Conservation (phyloP, 2,888 invertebrate genomes). For the Eristalis arbustorum region DNA sequence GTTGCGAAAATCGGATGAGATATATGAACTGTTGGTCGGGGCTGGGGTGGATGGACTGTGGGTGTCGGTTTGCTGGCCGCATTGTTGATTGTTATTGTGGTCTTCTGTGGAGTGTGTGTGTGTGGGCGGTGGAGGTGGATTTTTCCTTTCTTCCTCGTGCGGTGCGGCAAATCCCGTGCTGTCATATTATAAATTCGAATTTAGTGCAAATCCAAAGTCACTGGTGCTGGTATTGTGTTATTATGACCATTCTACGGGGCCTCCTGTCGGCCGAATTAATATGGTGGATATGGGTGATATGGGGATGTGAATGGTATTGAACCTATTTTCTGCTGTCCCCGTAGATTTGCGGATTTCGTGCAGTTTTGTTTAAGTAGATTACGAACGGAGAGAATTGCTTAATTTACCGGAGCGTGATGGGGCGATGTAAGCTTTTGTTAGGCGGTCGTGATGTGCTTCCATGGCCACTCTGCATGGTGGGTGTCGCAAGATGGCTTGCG, state of each 20-base stretch:
- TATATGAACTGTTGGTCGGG: constrained; percentile 20
- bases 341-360: not conserved
- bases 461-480: not conserved
- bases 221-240: constrained; percentile 49
- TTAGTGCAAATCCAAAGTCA: constrained; percentile 63
- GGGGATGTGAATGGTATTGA: not conserved
- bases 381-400: not conserved
- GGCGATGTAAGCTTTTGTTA: not conserved
- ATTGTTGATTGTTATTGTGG: constrained; percentile 64
- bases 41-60: constrained; percentile 18
- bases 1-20: constrained; percentile 68
- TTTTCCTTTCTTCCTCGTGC: constrained; percentile 18
- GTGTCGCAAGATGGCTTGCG: not conserved
- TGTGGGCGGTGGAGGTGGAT: not conserved
- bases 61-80: constrained; percentile 25
- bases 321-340: not conserved
- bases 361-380: not conserved
- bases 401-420: not conserved
- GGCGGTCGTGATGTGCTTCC: not conserved
- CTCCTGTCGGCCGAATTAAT: constrained; percentile 15
- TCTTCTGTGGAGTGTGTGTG: constrained; percentile 54
- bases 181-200: constrained; percentile 70
- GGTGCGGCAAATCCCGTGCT: constrained; percentile 31
- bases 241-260: constrained; percentile 39
- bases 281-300: not conserved